A percentile compares a stretch with the other conserved stretches of the same genome.
Evolutionary conservation across 2,888 invertebrate genomes (phyloP).

Genomic region (Bembecia ichneumoniformis): DNA sequence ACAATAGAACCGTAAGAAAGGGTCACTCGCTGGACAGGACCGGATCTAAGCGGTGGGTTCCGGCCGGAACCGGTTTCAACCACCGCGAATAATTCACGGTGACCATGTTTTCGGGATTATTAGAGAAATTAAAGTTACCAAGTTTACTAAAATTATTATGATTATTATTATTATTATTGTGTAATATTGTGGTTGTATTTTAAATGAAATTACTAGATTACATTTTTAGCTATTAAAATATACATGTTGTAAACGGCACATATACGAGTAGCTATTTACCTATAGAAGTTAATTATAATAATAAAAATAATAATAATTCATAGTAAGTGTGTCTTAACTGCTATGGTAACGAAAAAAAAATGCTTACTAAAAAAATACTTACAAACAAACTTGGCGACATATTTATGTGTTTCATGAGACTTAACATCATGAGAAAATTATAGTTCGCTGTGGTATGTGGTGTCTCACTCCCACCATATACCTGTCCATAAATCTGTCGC

Average conservation of each 20-base stretch:
- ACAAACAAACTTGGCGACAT: too few relatives aligned
- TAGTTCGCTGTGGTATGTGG: too few relatives aligned
- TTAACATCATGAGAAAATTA: too few relatives aligned
- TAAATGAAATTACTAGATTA: neutral
- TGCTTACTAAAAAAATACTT: too few relatives aligned
- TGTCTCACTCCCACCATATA: too few relatives aligned
- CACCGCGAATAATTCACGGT: neutral
- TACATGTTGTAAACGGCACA: neutral
- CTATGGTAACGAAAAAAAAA: too few relatives aligned
- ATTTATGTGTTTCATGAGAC: too few relatives aligned
- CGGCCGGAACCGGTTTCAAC: conserved; percentile 23
- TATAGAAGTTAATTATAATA: too few relatives aligned
- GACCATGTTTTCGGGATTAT: neutral
- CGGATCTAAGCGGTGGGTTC: conserved; percentile 39
- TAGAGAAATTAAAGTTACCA: neutral
- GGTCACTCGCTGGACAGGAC: conserved; percentile 53
- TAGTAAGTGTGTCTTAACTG: too few relatives aligned
- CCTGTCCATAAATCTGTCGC: too few relatives aligned
- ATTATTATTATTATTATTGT: neutral
- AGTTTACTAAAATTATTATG: neutral
- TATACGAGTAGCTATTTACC: neutral
- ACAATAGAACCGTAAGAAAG: conserved; percentile 49
- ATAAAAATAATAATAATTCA: too few relatives aligned
- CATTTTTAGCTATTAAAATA: neutral
- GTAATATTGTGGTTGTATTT: neutral